Base-by-base conservation (phyloP, 2,888 invertebrate species). In the Liodrosophila aerea region DNA sequence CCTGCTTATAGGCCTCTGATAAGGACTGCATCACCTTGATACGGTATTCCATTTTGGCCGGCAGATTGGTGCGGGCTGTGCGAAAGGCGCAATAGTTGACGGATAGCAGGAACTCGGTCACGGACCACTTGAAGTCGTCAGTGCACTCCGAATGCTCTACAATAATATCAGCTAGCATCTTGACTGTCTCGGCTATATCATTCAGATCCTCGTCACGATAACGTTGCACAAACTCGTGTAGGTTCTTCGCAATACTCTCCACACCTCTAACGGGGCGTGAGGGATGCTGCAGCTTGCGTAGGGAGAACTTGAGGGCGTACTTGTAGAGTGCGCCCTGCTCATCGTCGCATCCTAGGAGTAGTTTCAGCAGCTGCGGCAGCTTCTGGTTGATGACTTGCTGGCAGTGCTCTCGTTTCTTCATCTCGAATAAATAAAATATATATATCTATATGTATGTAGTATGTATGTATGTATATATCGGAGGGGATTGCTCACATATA, bases 81-180 rank as follows among this genome's bases (percentile, higher is more conserved):
- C 44, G 47, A 18, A 76, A 76, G 0, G 65, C 57, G 0, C 47
- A 30, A 37, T 12, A 69, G 27, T 62, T 74, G 0, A 72, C 74
- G 0, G 51, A 62, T 0, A 76, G 58, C 65, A 76, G 12, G 27
- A 76, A 74, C 1, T 74, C 74, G 0, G 76, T 5, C 0, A 74
- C 0, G 0, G 47, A 5, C 52, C 69, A 58, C 7, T 63, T 59
- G 0, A 71, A 12, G 0, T 29, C 4, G 7, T 37, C 44, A 4
- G 27, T 4, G 1, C 7, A 27, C 1, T 52, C 5, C 2, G 7
- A 8, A 27, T 72, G 49, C 0, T 45, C 45, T 4, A 76, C 31
- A 0, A 76, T n/a, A 5, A 64, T 43, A 29, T 60, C 44, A 8
- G 54, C 44, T 29, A 76, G 37, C 4, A 22, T 39, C 12, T 30